Percentiles rank a stretch among this genome's conserved stretches.
Evolutionary conservation across 2,888 invertebrate genomes (phyloP).

Genomic region (Nipponacmea schrenckii): DNA sequence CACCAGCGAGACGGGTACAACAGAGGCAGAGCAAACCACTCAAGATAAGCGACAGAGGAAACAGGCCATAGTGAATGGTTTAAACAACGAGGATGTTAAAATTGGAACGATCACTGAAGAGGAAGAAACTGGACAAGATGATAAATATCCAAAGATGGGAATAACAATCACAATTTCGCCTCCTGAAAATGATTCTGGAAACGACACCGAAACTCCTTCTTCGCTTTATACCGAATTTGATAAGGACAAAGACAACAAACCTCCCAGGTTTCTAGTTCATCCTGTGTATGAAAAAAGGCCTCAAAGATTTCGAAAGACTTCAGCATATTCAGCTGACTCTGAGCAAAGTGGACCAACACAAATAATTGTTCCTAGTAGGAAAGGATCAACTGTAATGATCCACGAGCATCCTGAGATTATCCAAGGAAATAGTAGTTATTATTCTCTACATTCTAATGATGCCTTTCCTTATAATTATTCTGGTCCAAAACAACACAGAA

Average conservation of each 20-base stretch:
- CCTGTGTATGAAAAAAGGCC: background rate
- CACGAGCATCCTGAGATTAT: slow-evolving; percentile 25
- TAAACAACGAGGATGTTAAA: background rate
- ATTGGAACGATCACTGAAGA: background rate
- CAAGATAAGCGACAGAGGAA: slow-evolving; percentile 1
- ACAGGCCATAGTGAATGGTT: background rate
- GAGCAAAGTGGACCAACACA: slow-evolving; percentile 1
- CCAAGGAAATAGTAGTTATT: slow-evolving; percentile 12
- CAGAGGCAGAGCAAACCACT: background rate
- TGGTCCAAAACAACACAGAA: slow-evolving; percentile 8
- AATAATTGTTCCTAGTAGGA: slow-evolving; percentile 18
- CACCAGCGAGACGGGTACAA: background rate
- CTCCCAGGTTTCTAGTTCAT: background rate
- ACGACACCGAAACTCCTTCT: slow-evolving; percentile 18
- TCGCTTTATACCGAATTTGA: background rate
- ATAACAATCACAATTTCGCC: background rate
- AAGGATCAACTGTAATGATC: slow-evolving; percentile 24
- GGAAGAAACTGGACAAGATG: background rate
- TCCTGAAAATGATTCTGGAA: slow-evolving; percentile 16
- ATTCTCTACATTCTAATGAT: slow-evolving; percentile 8
- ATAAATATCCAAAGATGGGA: background rate
- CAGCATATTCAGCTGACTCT: slow-evolving; percentile 10
- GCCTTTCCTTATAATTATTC: background rate
- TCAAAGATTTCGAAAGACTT: background rate
- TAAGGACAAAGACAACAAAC: background rate